Evolutionary conservation across 2,797 vertebrate genomes (phyloP).

Genomic region (Peromyscus attwateri): DNA sequence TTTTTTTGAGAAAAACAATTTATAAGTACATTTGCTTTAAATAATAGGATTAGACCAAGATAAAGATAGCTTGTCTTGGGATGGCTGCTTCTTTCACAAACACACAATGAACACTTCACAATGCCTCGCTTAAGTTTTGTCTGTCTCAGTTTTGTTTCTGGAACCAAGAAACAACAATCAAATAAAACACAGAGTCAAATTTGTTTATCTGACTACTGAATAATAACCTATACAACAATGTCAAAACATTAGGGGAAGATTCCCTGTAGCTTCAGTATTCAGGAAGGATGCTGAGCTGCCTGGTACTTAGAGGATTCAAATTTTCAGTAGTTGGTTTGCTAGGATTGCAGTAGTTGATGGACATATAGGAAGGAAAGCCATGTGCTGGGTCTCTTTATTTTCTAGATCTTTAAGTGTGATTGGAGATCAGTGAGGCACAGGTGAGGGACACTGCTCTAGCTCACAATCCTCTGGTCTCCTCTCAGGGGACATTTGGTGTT

Average conservation of each 20-base stretch:
- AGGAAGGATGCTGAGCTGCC: neutral
- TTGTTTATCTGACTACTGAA: neutral
- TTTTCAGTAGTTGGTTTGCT: neutral
- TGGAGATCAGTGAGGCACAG: rapidly evolving
- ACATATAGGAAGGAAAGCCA: rapidly evolving
- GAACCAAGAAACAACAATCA: neutral
- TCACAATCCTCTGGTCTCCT: neutral
- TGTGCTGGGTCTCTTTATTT: neutral
- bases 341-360: rapidly evolving
- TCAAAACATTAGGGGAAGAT: neutral
- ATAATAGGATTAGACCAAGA: neutral
- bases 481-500: too few relatives aligned
- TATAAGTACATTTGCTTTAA: neutral
- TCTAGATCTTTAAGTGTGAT: neutral
- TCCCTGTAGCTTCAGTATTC: neutral
- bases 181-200: neutral
- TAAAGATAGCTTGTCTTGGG: rapidly evolving
- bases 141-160: neutral
- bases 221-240: neutral
- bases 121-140: neutral
- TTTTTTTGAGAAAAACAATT: neutral
- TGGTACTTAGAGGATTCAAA: neutral
- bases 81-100: neutral
- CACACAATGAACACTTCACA: rapidly evolving
- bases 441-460: too few relatives aligned